These are phyloP conservation scores for Aplodontia rufa DNA, from an alignment of 2,113 vertebrate species.

Conservation along the genomic window DNA sequence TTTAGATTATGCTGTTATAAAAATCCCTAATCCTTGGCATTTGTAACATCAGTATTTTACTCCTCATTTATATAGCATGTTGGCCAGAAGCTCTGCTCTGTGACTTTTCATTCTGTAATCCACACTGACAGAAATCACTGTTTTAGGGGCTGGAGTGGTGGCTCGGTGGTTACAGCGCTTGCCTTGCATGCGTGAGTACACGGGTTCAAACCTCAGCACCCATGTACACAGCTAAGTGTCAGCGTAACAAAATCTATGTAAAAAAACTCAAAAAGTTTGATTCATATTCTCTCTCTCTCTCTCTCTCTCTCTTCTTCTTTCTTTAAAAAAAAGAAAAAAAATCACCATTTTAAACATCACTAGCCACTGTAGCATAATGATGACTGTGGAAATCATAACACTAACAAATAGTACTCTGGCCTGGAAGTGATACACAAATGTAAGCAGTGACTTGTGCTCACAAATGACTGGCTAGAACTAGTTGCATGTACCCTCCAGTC, in stretches of 20 bases:
- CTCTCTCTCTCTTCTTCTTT: too few relatives aligned
- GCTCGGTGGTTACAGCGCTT: too few relatives aligned
- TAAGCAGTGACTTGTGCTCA: slow-evolving; percentile 7
- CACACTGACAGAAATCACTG: background rate
- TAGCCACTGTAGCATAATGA: background rate
- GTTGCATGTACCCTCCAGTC: background rate
- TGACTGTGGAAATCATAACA: background rate
- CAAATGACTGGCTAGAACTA: slow-evolving; percentile 22
- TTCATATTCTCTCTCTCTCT: too few relatives aligned
- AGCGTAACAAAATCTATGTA: too few relatives aligned
- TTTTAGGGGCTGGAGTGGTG: too few relatives aligned
- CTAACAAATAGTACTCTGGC: background rate
- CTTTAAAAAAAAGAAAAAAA: too few relatives aligned
- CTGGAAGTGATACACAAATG: background rate
- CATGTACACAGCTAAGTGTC: too few relatives aligned
- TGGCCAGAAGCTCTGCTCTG: background rate
- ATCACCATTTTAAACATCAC: background rate
- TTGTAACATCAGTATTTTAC: slow-evolving; percentile 1
- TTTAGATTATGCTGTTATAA: background rate
- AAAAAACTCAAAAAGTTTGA: too few relatives aligned
- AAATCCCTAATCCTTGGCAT: background rate
- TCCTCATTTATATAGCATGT: background rate
- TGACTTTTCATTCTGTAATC: background rate
- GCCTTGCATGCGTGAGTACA: too few relatives aligned
- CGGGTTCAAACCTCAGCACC: too few relatives aligned